phyloP scores from a whole-genome alignment of 1,140 invertebrate species.

The Drosophila bifasciata region DNA sequence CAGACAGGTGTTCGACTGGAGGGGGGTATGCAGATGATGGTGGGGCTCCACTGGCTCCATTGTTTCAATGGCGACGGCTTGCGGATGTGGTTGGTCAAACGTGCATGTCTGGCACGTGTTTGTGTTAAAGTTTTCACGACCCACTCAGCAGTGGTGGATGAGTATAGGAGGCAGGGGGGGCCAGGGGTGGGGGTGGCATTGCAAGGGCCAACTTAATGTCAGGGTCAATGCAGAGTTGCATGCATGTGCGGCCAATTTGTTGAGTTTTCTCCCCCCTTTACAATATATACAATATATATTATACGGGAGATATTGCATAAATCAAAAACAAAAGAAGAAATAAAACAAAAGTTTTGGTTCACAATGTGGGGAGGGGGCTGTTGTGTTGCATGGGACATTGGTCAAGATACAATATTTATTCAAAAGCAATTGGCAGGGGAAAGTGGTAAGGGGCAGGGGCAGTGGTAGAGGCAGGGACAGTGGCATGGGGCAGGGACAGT shows the following conservation, averaged over 20 bases:
- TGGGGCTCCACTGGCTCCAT: constrained; percentile 33
- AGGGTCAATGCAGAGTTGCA: constrained; percentile 64
- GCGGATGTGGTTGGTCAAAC: constrained; percentile 67
- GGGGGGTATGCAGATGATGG: too few species aligned
- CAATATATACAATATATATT: constrained; percentile 40
- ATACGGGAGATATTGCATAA: constrained; percentile 53
- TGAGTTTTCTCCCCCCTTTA: constrained; percentile 35
- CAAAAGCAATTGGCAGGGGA: constrained; percentile 55
- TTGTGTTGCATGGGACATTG: constrained; percentile 3
- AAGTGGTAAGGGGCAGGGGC: too few species aligned
- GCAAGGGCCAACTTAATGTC: constrained; percentile 60
- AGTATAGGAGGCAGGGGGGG: too few species aligned
- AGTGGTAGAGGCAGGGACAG: too few species aligned
- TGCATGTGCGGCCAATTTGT: constrained; percentile 57
- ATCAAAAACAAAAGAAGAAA: constrained; percentile 44
- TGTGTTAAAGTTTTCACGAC: constrained; percentile 54
- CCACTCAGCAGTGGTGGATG: too few species aligned
- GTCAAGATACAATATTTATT: constrained; percentile 59
- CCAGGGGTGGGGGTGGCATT: too few species aligned
- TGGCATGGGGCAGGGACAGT: too few species aligned
- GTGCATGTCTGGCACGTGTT: constrained; percentile 76
- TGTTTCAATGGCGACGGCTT: constrained; percentile 55
- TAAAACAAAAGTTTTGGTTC: constrained; percentile 44
- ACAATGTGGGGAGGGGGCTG: constrained; percentile 21
- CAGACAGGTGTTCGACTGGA: constrained; percentile 5